Percentiles rank a stretch among this genome's conserved stretches.
phyloP scores from a whole-genome alignment of 2,797 vertebrate species.

The Picus viridis region DNA sequence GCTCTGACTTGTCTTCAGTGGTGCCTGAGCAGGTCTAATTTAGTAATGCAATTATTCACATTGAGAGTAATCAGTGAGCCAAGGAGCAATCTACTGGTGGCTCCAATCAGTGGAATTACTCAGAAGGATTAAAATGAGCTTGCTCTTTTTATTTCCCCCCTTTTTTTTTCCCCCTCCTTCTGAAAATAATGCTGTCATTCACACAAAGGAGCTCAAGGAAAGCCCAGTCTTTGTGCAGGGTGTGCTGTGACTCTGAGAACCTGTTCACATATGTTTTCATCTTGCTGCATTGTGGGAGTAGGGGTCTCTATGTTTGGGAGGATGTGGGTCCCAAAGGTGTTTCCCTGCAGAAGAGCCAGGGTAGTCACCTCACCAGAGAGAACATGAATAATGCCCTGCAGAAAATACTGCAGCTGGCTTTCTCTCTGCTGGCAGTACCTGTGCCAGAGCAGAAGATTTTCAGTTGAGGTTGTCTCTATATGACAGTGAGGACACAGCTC shows the following conservation, averaged over 20 bases:
- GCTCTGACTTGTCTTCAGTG: not conserved
- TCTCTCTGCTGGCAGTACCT: not conserved
- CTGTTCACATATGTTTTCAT: not conserved
- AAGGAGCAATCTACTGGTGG: constrained; percentile 23
- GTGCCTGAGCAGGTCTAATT: not conserved
- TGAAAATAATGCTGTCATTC: constrained; percentile 20
- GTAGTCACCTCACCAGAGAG: not conserved
- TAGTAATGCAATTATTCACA: constrained; percentile 35
- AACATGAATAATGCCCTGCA: not conserved
- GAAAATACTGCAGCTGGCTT: not conserved
- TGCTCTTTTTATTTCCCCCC: not conserved
- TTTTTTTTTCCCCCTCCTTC: not conserved
- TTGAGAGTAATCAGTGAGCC: constrained; percentile 28
- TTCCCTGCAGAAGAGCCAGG: not conserved
- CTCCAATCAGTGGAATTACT: constrained; percentile 50
- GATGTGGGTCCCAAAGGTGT: not conserved
- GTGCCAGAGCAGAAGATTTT: not conserved
- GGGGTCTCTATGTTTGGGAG: not conserved
- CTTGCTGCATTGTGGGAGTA: not conserved
- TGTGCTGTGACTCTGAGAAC: not conserved
- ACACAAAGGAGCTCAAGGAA: not conserved
- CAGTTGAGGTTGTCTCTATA: not conserved
- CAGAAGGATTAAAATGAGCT: constrained; percentile 27
- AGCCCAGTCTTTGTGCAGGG: not conserved
- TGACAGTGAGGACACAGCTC: not conserved